Conservation (phyloP, 2,113 vertebrate species). For the Lophochroa leadbeateri region DNA sequence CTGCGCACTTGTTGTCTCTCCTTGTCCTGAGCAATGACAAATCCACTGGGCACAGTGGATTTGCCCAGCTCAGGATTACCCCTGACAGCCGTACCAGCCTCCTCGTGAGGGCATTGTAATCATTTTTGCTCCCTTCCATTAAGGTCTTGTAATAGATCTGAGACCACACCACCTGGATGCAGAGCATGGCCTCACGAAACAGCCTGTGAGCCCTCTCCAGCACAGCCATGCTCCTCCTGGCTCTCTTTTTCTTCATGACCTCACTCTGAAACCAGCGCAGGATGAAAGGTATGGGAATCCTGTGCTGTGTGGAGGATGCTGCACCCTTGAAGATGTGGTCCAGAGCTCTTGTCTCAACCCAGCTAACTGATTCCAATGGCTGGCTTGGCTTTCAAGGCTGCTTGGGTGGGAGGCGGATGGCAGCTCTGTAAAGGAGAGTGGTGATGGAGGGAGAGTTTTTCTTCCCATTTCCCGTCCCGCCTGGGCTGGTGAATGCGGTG, state of each 20-base stretch:
- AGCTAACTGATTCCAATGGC: background rate
- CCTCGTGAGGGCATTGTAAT: background rate
- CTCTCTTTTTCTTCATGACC: background rate
- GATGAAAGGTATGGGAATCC: background rate
- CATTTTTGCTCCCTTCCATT: background rate
- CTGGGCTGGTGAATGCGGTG: background rate
- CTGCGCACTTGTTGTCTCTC: accelerated
- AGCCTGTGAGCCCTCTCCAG: background rate
- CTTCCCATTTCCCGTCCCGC: background rate
- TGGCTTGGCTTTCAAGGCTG: background rate
- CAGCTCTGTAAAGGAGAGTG: background rate
- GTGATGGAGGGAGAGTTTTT: background rate
- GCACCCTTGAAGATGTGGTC: background rate
- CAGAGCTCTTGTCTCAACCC: background rate
- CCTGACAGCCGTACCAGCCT: accelerated
- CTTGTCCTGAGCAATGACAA: background rate
- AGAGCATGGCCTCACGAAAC: accelerated
- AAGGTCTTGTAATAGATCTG: background rate
- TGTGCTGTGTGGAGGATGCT: background rate
- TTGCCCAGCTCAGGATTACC: background rate
- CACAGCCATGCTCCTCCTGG: accelerated
- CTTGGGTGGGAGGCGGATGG: background rate
- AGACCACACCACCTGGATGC: no score
- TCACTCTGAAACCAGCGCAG: background rate
- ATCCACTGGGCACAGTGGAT: background rate